A percentile compares a stretch with the other conserved stretches of the same genome.
These are phyloP conservation scores for Cercopithecus petaurista DNA, from an alignment of 2,797 vertebrate species.

Conservation along the genomic window DNA sequence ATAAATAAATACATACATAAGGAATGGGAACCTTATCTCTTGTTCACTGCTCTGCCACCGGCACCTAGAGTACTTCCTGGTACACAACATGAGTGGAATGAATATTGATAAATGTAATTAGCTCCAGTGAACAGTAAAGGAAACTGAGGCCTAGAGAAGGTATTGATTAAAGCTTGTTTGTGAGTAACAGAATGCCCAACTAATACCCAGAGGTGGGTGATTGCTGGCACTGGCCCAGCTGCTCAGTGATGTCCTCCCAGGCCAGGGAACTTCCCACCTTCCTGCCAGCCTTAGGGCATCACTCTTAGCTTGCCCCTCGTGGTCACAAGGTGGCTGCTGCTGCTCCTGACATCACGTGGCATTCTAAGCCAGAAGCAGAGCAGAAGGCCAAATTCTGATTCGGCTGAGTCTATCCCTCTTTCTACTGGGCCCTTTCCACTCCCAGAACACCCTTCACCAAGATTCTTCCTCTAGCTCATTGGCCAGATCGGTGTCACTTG, in stretches of 20 bases:
- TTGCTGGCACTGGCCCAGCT: neutral
- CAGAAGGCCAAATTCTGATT: conserved; percentile 12
- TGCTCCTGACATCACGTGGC: neutral
- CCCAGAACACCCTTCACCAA: neutral
- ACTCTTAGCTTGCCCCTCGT: neutral
- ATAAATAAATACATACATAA: neutral
- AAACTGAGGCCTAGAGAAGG: neutral
- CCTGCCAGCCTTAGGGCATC: neutral
- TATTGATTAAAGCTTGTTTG: neutral
- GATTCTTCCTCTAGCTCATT: neutral
- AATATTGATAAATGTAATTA: neutral
- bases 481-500: neutral
- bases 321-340: neutral
- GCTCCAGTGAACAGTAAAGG: neutral
- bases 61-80: neutral
- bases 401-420: neutral
- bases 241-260: neutral
- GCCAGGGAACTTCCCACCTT: neutral
- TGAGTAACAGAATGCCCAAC: neutral
- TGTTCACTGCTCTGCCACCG: neutral
- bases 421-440: neutral
- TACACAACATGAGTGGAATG: neutral
- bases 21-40: neutral
- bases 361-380: neutral
- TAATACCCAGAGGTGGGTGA: neutral